A percentile compares a stretch with the other conserved stretches of the same genome.
Evolutionary conservation across 1,140 invertebrate genomes (phyloP).

Genomic region (Probaryconus sp.): DNA sequence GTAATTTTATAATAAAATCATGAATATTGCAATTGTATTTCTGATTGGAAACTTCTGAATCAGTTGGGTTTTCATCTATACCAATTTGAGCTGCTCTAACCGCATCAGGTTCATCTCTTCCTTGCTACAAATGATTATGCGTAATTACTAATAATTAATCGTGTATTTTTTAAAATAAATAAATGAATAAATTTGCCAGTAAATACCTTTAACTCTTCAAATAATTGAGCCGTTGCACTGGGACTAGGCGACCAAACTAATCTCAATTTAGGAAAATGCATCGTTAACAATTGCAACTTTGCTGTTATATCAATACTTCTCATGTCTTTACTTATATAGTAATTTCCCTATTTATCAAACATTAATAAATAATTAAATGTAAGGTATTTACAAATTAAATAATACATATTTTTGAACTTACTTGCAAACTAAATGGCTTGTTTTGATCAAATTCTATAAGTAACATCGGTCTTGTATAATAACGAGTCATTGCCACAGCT

Average conservation of each 20-base stretch:
- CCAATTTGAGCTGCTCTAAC: slow-evolving; percentile 83
- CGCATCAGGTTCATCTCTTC: slow-evolving; percentile 87
- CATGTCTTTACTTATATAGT: slow-evolving; percentile 87
- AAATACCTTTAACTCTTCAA: slow-evolving; percentile 89
- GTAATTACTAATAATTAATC: neutral
- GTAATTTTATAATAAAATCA: slow-evolving; percentile 94
- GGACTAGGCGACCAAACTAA: slow-evolving; percentile 97
- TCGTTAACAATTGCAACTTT: slow-evolving; percentile 92
- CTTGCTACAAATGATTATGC: slow-evolving; percentile 78
- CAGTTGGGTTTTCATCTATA: slow-evolving; percentile 81
- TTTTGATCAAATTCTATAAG: slow-evolving; percentile 98
- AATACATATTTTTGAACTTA: slow-evolving; percentile 64
- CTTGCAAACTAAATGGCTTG: slow-evolving; percentile 93
- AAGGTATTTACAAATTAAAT: too few species aligned
- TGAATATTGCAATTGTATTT: slow-evolving; percentile 87
- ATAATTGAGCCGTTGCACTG: slow-evolving; percentile 95
- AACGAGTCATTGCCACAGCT: slow-evolving; percentile 91
- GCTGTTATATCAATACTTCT: slow-evolving; percentile 87
- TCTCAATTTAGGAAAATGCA: slow-evolving; percentile 95
- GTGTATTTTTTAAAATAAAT: neutral
- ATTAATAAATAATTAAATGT: neutral
- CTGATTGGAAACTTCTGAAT: slow-evolving; percentile 79
- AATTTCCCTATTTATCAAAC: slow-evolving; percentile 82
- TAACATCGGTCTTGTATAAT: slow-evolving; percentile 93
- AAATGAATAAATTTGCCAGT: slow-evolving; percentile 1